These are phyloP conservation scores for Tetheella fluctuosa DNA, from an alignment of 2,888 invertebrate species.

Conservation along the genomic window DNA sequence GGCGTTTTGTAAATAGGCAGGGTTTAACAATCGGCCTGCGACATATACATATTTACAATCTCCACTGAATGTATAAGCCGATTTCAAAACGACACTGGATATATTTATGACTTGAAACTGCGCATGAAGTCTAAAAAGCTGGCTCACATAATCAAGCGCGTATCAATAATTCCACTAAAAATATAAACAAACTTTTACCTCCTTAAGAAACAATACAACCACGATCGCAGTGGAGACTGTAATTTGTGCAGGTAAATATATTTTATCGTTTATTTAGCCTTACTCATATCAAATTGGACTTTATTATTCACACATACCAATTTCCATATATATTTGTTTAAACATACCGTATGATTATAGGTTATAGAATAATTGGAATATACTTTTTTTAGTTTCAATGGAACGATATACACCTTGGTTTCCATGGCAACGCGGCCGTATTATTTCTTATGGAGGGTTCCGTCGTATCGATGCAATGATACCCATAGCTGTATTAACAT, in stretches of 20 bases:
- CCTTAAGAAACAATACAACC: constrained; percentile 63
- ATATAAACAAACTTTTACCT: constrained; percentile 15
- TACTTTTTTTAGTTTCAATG: constrained; percentile 28
- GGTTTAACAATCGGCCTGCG: neutral
- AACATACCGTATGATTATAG: neutral
- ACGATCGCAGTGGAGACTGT: constrained; percentile 40
- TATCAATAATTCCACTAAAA: neutral
- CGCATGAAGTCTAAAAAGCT: neutral
- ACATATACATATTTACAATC: constrained; percentile 14
- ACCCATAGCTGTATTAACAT: constrained; percentile 59
- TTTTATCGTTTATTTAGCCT: neutral
- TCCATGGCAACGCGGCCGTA: constrained; percentile 53
- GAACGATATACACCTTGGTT: constrained; percentile 67
- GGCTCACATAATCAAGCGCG: neutral
- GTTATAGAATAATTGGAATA: neutral
- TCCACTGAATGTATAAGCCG: constrained; percentile 5
- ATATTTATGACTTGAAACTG: neutral
- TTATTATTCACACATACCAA: constrained; percentile 7
- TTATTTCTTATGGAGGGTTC: constrained; percentile 62
- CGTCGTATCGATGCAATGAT: constrained; percentile 40
- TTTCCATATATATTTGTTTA: neutral
- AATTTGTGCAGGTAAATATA: constrained; percentile 14
- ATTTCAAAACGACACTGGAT: neutral
- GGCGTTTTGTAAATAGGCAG: neutral
- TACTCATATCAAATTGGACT: neutral